Base-by-base conservation (phyloP, 2,888 invertebrate species). In the Athalia rosae region DNA sequence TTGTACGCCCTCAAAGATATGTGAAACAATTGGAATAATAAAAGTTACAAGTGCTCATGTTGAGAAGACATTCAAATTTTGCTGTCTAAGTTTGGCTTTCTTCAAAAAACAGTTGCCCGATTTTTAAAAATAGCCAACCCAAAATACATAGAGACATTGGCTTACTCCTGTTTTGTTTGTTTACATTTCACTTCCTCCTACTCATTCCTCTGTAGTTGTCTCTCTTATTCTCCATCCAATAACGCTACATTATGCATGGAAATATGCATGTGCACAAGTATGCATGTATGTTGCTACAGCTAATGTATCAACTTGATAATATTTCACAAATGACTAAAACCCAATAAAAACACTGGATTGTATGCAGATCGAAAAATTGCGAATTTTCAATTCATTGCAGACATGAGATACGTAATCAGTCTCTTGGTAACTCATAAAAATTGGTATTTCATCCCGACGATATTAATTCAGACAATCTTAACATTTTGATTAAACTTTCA, bases 141-240 rank as follows among this genome's bases (percentile, higher is more conserved):
- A 28, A 53, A 53, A 67, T 53, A 28, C 28, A 67, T 50, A 50
- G 50, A 53, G 53, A 67, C 47, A 11, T 66, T 41, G 66, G 76
- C 77, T 77, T 67, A 43, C 71, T 69, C 45, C 56, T 69, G 76
- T 67, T 58, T 69, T 73, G 77, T 77, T 77, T 77, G 77, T 73
- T 73, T 73, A 77, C 58, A 71, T 77, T 67, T 48, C 47, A 69
- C 50, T 59, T 67, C 53, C 50, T 63, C 8, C 43, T 47, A 77
- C 48, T 77, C 71, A 41, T 73, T 50, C 71, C 61, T 77, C 13
- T 59, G 59, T 8, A n/a, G 15, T 59, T 56, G 41, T 48, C 13
- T n/a, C 58, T 28, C 28, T 28, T 53, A 67, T 67, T 67, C 67
- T 15, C 50, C 53, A 41, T 67, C 13, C 28, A 67, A 28, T 67